These are phyloP conservation scores for Mechanitis mazaeus DNA, from an alignment of 2,888 invertebrate genomes.

Conservation along the genomic window DNA sequence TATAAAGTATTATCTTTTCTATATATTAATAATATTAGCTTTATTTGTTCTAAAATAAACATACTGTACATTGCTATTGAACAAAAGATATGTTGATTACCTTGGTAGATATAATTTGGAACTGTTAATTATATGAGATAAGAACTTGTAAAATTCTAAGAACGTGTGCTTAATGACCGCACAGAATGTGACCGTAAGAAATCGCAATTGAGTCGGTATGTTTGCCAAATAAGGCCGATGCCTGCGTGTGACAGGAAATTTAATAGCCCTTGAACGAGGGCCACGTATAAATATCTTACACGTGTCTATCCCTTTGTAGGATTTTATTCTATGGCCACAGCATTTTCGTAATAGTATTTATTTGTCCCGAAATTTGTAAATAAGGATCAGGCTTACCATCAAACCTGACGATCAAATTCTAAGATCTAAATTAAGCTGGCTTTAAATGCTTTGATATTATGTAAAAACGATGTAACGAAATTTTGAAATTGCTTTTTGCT, in stretches of 20 bases:
- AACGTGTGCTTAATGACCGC: conserved; percentile 56
- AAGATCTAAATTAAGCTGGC: no score
- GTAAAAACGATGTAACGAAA: no score
- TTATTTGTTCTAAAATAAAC: no score
- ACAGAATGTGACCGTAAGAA: conserved; percentile 64
- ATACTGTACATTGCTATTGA: no score
- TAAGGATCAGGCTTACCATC: conserved; percentile 7
- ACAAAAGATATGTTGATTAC: no score
- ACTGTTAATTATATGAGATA: conserved; percentile 1
- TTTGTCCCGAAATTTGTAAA: conserved; percentile 16
- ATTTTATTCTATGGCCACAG: conserved; percentile 32
- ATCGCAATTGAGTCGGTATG: conserved; percentile 60
- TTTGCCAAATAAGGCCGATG: conserved; percentile 62
- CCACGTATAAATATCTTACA: conserved; percentile 57
- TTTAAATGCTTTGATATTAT: no score
- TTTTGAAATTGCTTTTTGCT: no score
- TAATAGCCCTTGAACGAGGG: conserved; percentile 62
- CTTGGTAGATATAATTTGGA: no score
- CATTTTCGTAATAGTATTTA: conserved; percentile 16
- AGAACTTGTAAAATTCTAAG: conserved; percentile 9
- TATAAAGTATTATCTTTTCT: no score
- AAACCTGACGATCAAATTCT: background rate
- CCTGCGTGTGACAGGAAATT: conserved; percentile 68
- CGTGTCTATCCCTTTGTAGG: conserved; percentile 48
- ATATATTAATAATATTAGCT: no score